Conservation (phyloP, 2,888 invertebrate species). For the Pammene fasciana region DNA sequence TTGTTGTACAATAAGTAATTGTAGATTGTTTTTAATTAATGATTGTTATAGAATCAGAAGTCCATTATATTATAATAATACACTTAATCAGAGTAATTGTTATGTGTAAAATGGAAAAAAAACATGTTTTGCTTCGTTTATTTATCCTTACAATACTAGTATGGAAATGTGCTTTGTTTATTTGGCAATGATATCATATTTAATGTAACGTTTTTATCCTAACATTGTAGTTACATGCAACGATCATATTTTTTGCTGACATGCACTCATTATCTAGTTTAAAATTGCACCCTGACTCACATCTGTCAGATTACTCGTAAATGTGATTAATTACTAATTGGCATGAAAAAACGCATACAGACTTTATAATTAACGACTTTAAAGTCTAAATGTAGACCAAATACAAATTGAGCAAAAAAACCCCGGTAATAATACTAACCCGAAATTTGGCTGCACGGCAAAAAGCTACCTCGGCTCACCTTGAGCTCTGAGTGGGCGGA, state of each 20-base stretch:
- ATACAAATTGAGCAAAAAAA: conserved; percentile 42
- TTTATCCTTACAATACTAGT: conserved; percentile 2
- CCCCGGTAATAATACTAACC: conserved; percentile 57
- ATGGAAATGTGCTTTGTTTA: conserved; percentile 7
- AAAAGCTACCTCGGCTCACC: conserved; percentile 74
- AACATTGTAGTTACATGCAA: conserved; percentile 12
- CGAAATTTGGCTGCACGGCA: conserved; percentile 50
- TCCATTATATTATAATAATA: background rate
- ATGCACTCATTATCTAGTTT: conserved; percentile 32
- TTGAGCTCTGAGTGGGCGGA: conserved; percentile 74
- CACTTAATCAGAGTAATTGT: background rate
- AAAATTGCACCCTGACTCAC: conserved; percentile 34
- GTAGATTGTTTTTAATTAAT: background rate
- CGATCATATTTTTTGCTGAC: conserved; percentile 18
- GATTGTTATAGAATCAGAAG: background rate
- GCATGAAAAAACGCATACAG: conserved; percentile 53
- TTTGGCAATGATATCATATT: conserved; percentile 28
- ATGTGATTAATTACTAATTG: conserved; percentile 38
- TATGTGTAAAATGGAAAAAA: background rate
- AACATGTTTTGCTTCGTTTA: conserved; percentile 9
- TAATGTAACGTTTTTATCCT: conserved; percentile 21
- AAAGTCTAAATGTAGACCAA: conserved; percentile 54
- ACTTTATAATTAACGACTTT: conserved; percentile 51
- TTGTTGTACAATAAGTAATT: background rate
- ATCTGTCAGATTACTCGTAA: conserved; percentile 23